These are phyloP conservation scores for Synanthedon andrenaeformis DNA, from an alignment of 2,888 invertebrate species.

Conservation along the genomic window DNA sequence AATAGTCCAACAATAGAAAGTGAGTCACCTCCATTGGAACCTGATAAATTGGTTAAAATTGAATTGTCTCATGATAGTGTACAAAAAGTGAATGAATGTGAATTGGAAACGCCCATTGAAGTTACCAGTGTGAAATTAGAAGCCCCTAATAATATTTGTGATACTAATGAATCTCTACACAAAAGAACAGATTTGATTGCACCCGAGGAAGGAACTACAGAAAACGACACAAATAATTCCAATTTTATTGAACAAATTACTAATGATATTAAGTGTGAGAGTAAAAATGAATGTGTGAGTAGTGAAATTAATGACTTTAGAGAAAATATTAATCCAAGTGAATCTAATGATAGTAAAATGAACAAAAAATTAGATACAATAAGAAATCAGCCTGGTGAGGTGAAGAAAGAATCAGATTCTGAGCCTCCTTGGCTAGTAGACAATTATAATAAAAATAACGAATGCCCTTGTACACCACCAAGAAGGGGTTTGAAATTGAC, in stretches of 20 bases:
- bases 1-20: conserved; percentile 40
- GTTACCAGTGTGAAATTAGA: conserved; percentile 25
- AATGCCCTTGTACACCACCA: conserved; percentile 71
- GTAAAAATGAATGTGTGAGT: conserved; percentile 47
- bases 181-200: conserved; percentile 20
- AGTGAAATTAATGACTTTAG: conserved; percentile 62
- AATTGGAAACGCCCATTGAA: conserved; percentile 20
- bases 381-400: conserved; percentile 40
- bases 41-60: conserved; percentile 27
- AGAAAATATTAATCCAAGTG: conserved; percentile 66
- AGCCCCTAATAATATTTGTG: conserved; percentile 31
- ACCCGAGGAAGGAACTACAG: conserved; percentile 21
- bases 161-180: conserved; percentile 52
- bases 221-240: conserved; percentile 24
- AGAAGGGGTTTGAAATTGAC: conserved; percentile 80
- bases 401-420: conserved; percentile 47
- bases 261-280: conserved; percentile 35
- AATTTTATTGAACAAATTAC: conserved; percentile 35
- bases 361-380: conserved; percentile 48
- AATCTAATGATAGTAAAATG: conserved; percentile 47
- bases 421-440: conserved; percentile 56
- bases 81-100: conserved; percentile 22
- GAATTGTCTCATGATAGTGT: conserved; percentile 27
- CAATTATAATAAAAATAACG: conserved; percentile 55
- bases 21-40: conserved; percentile 31